Percentiles rank a stretch among this genome's conserved stretches.
These are phyloP conservation scores for Spheniscus humboldti DNA, from an alignment of 2,797 vertebrate species.

Conservation along the genomic window DNA sequence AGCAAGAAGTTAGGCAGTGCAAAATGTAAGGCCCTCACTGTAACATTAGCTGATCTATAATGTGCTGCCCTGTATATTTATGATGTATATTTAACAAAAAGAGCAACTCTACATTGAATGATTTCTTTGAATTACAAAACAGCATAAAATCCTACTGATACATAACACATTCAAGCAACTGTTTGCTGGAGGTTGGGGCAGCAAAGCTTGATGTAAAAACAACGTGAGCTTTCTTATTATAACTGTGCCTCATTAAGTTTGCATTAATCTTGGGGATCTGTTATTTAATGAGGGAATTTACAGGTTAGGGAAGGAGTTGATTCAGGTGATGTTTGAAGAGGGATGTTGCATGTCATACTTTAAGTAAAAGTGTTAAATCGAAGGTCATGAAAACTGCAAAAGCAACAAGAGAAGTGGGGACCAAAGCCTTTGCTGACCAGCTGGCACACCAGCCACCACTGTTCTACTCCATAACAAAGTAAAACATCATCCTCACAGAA, in stretches of 20 bases:
- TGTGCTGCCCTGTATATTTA: background rate
- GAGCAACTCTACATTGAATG: background rate
- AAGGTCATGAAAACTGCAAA: background rate
- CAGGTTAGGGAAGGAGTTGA: background rate
- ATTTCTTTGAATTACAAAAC: background rate
- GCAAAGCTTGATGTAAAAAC: background rate
- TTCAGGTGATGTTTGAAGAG: background rate
- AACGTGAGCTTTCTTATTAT: background rate
- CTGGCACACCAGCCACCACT: background rate
- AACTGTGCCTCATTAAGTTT: background rate
- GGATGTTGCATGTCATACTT: background rate
- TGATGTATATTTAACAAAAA: background rate
- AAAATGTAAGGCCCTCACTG: background rate
- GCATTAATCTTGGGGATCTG: background rate
- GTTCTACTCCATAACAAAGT: background rate
- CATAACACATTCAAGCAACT: background rate
- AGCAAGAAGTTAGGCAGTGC: background rate
- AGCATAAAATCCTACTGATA: background rate
- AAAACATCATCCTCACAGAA: background rate
- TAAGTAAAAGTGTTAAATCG: background rate
- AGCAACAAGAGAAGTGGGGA: background rate
- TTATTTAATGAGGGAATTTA: background rate
- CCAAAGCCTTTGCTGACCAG: background rate
- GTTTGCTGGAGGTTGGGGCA: background rate
- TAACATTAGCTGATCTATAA: background rate